Evolutionary conservation across 2,113 vertebrate species (phyloP).

Genomic region (Spermophilus dauricus): DNA sequence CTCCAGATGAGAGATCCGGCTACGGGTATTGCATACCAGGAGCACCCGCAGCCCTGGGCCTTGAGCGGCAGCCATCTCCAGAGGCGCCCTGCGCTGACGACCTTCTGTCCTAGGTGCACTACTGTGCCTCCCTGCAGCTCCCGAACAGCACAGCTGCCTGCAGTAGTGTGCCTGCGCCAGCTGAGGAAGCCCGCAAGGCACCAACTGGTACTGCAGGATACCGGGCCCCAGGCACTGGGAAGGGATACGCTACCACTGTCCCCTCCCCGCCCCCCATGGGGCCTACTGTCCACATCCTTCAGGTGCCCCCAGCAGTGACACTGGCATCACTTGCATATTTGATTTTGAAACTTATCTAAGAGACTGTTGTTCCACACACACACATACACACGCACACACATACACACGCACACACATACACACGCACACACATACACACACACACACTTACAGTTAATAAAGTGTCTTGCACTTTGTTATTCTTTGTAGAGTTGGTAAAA

Average conservation of each 20-base stretch:
- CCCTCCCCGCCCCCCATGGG: too few species aligned
- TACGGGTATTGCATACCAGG: fast-evolving
- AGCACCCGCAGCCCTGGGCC: background rate
- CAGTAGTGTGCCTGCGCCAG: background rate
- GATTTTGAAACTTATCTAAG: background rate
- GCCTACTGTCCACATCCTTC: too few species aligned
- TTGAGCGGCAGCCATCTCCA: background rate
- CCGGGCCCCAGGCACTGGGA: too few species aligned
- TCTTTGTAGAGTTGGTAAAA: background rate
- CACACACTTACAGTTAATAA: background rate
- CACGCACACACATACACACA: too few species aligned
- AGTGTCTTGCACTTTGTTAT: background rate
- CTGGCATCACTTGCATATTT: background rate
- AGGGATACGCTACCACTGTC: too few species aligned
- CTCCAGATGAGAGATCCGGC: background rate
- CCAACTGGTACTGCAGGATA: too few species aligned
- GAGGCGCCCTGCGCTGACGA: fast-evolving
- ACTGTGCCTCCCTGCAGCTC: background rate
- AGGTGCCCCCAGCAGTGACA: fast-evolving
- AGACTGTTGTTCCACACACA: background rate
- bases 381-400: background rate
- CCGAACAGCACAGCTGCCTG: fast-evolving
- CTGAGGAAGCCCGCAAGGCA: fast-evolving
- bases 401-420: background rate
- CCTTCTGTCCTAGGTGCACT: background rate